Percentiles rank a stretch among this genome's conserved stretches.
phyloP scores from a whole-genome alignment of 2,113 vertebrate species.

The Chrysochloris asiatica region DNA sequence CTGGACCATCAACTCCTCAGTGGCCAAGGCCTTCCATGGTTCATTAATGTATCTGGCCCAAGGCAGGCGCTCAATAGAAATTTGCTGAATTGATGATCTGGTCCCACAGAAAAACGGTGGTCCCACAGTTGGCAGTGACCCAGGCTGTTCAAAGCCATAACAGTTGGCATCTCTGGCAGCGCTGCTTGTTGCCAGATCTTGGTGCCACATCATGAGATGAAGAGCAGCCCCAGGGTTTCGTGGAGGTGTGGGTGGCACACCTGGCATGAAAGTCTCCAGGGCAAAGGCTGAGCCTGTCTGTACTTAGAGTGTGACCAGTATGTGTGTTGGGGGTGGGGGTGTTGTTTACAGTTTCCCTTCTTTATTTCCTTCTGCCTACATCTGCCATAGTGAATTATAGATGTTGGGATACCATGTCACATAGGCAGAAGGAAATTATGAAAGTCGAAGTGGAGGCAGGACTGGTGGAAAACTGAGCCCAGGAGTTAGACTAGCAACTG shows the following conservation, averaged over 20 bases:
- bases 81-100: not conserved
- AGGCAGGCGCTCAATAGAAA: not conserved
- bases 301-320: not conserved
- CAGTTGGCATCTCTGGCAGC: slow-evolving; percentile 1
- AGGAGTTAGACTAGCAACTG: not conserved
- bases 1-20: not conserved
- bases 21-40: not conserved
- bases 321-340: not conserved
- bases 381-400: slow-evolving; percentile 31
- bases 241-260: not conserved
- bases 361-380: not conserved
- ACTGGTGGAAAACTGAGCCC: not conserved
- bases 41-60: rapidly evolving
- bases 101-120: not conserved
- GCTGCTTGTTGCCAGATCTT: not conserved
- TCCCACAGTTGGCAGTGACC: not conserved
- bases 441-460: not conserved
- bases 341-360: not conserved
- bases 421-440: not conserved
- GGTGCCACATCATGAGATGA: not conserved
- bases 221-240: not conserved
- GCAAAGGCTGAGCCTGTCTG: not conserved
- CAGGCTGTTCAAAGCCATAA: not conserved
- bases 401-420: not conserved
- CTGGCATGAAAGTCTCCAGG: not conserved